phyloP scores from a whole-genome alignment of 2,113 vertebrate species.

The Lynx canadensis region DNA sequence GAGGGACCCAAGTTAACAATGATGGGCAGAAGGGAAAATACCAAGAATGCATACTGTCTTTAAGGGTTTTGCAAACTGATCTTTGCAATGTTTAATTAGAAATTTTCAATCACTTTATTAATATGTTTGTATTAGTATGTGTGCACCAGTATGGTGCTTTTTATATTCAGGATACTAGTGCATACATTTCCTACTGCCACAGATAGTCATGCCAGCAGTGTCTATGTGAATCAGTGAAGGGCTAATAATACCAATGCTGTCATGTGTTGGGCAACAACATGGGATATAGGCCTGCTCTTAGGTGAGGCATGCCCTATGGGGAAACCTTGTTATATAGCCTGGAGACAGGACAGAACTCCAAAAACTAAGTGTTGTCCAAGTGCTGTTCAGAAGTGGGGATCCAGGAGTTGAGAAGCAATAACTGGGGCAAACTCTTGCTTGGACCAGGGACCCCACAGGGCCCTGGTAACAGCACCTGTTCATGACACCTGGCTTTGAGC shows the following conservation, averaged over 20 bases:
- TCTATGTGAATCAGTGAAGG: neutral
- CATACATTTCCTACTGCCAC: neutral
- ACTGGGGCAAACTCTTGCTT: neutral
- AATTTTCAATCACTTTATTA: neutral
- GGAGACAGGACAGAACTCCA: neutral
- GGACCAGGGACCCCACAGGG: neutral
- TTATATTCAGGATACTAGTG: no score
- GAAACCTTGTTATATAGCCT: neutral
- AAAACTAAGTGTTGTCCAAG: no score
- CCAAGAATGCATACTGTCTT: neutral
- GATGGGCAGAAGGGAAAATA: neutral
- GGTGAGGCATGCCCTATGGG: no score
- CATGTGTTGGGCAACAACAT: neutral
- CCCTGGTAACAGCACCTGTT: neutral
- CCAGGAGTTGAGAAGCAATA: neutral
- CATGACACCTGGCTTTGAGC: no score
- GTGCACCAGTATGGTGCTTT: neutral
- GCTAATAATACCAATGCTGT: neutral
- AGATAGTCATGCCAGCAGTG: neutral
- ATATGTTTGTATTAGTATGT: neutral
- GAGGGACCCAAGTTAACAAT: neutral
- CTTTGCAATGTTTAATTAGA: neutral
- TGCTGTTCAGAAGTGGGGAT: neutral
- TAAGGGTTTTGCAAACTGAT: neutral
- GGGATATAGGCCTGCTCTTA: neutral